Conservation (phyloP, 2,113 vertebrate species). For the Amblyornis subalaris region DNA sequence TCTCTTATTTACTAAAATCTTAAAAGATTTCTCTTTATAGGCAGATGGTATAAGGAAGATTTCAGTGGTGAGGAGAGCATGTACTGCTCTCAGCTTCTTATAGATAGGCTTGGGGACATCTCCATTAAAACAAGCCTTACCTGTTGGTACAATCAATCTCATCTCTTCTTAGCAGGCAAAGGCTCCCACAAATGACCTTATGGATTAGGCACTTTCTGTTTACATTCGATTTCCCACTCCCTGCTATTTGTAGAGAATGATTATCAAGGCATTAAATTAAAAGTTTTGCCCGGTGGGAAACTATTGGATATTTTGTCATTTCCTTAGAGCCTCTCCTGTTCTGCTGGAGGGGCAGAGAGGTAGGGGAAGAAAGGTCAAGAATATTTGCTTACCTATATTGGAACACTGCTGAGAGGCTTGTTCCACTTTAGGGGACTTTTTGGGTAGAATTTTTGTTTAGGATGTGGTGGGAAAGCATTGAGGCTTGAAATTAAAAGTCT, state of each 20-base stretch:
- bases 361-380: conserved; percentile 54
- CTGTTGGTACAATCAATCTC: conserved; percentile 31
- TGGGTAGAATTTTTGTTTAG: not conserved
- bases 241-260: conserved; percentile 45
- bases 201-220: conserved; percentile 49
- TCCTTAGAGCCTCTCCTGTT: conserved; percentile 24
- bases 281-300: conserved; percentile 36
- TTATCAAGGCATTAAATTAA: conserved; percentile 62
- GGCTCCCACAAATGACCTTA: conserved; percentile 41
- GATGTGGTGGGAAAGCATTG: not conserved
- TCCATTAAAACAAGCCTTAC: not conserved
- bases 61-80: not conserved
- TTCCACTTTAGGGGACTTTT: not conserved
- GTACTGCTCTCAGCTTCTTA: not conserved
- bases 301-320: conserved; percentile 55
- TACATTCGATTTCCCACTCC: conserved; percentile 37
- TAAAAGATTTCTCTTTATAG: not conserved
- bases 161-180: conserved; percentile 23
- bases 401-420: not conserved
- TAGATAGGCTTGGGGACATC: not conserved
- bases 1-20: not conserved
- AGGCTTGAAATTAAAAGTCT: conserved; percentile 40
- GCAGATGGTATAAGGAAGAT: not conserved
- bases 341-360: not conserved
- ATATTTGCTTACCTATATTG: conserved; percentile 48